phyloP scores from a whole-genome alignment of 2,113 vertebrate genomes.

The Mola mola region DNA sequence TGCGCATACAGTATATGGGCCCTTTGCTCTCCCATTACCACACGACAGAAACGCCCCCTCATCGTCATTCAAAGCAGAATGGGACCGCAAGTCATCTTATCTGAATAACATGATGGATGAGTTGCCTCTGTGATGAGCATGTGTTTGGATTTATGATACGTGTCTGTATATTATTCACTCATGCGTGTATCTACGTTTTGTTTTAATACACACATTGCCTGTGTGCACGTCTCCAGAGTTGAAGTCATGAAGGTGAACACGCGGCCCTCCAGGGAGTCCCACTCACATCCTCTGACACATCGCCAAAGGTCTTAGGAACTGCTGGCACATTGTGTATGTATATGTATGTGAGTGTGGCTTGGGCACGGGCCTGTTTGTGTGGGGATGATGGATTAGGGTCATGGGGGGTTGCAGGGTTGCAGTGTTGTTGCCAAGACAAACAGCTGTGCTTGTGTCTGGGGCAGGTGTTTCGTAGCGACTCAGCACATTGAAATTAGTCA shows the following conservation, averaged over 20 bases:
- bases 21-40: slow-evolving; percentile 24
- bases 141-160: neutral
- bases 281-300: slow-evolving; percentile 25
- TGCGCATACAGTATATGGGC: neutral
- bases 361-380: slow-evolving; percentile 14
- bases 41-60: slow-evolving; percentile 17
- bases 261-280: slow-evolving; percentile 6
- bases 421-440: slow-evolving; percentile 77
- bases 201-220: neutral
- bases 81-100: slow-evolving; percentile 51
- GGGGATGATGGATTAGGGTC: slow-evolving; percentile 80
- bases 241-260: slow-evolving; percentile 23
- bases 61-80: slow-evolving; percentile 57
- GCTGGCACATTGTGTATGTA: neutral
- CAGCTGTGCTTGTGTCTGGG: slow-evolving; percentile 77
- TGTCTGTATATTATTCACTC: neutral
- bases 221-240: neutral
- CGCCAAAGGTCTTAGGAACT: slow-evolving; percentile 29
- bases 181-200: slow-evolving; percentile 1
- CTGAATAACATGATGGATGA: slow-evolving; percentile 51
- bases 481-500: slow-evolving; percentile 75
- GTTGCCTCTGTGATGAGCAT: neutral
- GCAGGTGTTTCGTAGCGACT: slow-evolving; percentile 76
- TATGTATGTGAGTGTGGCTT: slow-evolving; percentile 13
- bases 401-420: slow-evolving; percentile 69